Evolutionary conservation across 1,140 invertebrate genomes (phyloP).

Genomic region (Araneus ventricosus): DNA sequence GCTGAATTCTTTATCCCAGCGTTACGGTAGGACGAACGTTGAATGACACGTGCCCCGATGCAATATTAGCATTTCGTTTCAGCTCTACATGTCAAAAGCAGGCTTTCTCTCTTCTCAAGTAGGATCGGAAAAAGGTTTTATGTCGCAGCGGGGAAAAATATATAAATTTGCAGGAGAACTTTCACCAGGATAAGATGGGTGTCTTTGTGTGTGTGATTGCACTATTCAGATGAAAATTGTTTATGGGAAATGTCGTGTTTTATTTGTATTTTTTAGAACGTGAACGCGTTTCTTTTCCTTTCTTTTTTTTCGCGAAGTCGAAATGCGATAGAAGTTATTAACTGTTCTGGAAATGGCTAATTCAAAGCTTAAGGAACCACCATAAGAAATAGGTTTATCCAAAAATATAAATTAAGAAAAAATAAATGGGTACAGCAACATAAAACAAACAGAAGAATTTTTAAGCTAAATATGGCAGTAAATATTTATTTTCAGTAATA

Average conservation of each 20-base stretch:
- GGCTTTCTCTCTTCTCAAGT: background rate
- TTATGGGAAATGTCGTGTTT: background rate
- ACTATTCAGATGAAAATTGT: background rate
- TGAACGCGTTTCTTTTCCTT: no score
- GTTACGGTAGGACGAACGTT: background rate
- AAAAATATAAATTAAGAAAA: no score
- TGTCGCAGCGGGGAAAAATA: background rate
- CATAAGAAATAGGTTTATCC: no score
- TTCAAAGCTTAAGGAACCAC: no score
- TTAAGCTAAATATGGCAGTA: no score
- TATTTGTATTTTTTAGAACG: no score
- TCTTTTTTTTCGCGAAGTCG: no score
- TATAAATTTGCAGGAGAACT: background rate
- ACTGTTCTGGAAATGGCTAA: no score
- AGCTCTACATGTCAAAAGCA: constrained; percentile 25
- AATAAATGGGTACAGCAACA: no score
- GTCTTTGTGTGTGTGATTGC: background rate
- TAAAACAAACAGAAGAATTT: no score
- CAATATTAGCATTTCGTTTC: constrained; percentile 60
- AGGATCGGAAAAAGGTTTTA: background rate
- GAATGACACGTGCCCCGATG: constrained; percentile 2
- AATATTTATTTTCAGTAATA: no score
- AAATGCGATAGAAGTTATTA: no score
- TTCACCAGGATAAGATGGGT: background rate
- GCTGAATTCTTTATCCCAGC: background rate